Evolutionary conservation across 2,797 vertebrate species (phyloP), one percentile per base, ranked within the genome.

Genomic region (Cynodonichthys magdalenae): DNA sequence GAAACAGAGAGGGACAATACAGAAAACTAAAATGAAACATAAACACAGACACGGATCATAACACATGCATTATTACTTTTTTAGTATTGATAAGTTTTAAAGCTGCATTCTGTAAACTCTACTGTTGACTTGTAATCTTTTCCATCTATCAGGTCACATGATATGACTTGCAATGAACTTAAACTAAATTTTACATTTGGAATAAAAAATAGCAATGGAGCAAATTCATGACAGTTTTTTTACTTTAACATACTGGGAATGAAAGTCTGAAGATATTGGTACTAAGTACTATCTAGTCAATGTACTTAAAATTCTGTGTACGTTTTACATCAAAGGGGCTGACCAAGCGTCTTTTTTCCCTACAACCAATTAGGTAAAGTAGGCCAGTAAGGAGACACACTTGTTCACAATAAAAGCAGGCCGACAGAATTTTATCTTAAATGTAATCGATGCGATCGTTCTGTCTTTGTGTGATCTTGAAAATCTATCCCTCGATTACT

Each of bases 401-500:
- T 52, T 31, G 53, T 51, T 79, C 17, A 50, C 46, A 39, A 65
- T 63, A 34, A 72, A 48, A 62, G 9, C 12, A 24, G 19, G 19
- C 34, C 54, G 39, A 53, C 17, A 41, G 5, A 47, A 15, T 11
- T 68, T 52, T 60, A 31, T 71, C 11, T 12, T 36, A 36, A 67
- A 55, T 29, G 52, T 20, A 42, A n/a, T 44, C 5, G 14, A n/a
- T 53, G 18, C 27, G 42, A 45, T 63, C 53, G 70, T 50, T 18
- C 67, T 57, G 27, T 29, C 45, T 44, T 44, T 44, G 50, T 27
- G 10, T 17, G 31, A 34, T 71, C 18, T 54, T 45, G 31, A 59
- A 44, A 63, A 65, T 59, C 19, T 12, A 54, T 69, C 60, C 50
- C 51, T 17, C 62, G 15, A 66, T 70, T 69, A 59, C 54, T 8